Percentiles rank a stretch among this genome's conserved stretches.
Conservation (phyloP, 2,888 invertebrate genomes). For the Pharmacophagus antenor region DNA sequence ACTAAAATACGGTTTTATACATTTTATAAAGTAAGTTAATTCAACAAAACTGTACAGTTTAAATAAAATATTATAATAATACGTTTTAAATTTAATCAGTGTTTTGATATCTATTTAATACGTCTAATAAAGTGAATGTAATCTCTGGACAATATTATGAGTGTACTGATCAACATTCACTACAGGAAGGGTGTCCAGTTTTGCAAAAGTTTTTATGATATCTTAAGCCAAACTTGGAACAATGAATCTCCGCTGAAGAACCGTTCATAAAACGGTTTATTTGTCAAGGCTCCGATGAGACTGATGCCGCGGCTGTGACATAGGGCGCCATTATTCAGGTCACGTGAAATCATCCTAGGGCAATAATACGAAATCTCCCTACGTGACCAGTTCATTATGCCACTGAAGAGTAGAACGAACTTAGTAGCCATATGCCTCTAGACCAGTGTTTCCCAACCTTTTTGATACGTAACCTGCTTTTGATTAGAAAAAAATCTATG, state of each 20-base stretch:
- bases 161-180: background rate
- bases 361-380: constrained; percentile 81
- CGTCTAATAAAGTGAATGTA: no score
- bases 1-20: no score
- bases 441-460: no score
- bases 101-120: no score
- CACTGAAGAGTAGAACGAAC: constrained; percentile 58
- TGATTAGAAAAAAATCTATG: no score
- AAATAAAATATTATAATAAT: no score
- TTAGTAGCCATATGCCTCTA: constrained; percentile 53
- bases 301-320: constrained; percentile 49
- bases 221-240: constrained; percentile 70
- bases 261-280: constrained; percentile 81
- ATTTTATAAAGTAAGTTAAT: no score
- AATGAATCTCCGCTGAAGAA: constrained; percentile 76
- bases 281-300: constrained; percentile 74
- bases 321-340: constrained; percentile 71
- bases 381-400: constrained; percentile 81
- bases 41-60: no score
- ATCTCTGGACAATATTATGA: no score
- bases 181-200: constrained; percentile 3
- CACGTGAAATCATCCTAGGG: constrained; percentile 78
- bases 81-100: no score
- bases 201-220: constrained; percentile 42
- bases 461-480: no score